Conservation (phyloP, 2,888 invertebrate species). For the Nectonema munidae region DNA sequence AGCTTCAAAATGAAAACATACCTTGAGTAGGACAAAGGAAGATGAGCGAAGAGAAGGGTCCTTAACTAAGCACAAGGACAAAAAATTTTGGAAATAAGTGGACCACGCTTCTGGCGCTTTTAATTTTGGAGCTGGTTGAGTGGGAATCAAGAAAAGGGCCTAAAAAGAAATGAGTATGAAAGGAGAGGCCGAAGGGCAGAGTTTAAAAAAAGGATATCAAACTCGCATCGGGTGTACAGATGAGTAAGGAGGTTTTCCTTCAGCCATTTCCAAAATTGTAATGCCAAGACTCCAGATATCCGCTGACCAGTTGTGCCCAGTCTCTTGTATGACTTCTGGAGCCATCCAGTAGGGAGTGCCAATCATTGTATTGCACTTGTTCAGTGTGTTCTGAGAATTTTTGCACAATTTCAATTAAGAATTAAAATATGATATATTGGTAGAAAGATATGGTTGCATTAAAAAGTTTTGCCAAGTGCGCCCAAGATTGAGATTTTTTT, state of each 20-base stretch:
- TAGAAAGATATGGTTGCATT: no score
- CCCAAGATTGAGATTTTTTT: no score
- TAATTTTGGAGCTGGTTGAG: constrained; percentile 90
- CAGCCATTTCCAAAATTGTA: constrained; percentile 95
- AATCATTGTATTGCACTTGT: constrained; percentile 69
- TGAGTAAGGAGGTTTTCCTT: constrained; percentile 73
- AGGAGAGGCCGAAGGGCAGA: no score
- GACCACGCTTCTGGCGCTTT: constrained; percentile 83
- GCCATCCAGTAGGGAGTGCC: constrained; percentile 79
- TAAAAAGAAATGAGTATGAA: no score
- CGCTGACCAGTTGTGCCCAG: constrained; percentile 91
- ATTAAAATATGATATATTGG: no score
- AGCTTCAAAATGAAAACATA: no score
- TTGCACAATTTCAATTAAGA: background rate
- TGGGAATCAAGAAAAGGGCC: constrained; percentile 98
- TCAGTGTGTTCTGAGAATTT: constrained; percentile 44
- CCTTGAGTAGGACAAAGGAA: constrained; percentile 41
- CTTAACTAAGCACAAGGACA: constrained; percentile 35
- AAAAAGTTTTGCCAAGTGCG: no score
- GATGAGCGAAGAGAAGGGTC: constrained; percentile 76
- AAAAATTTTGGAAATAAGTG: constrained; percentile 82
- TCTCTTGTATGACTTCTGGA: constrained; percentile 62
- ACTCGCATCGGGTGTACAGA: constrained; percentile 36
- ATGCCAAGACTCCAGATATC: constrained; percentile 83
- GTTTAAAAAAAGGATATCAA: no score